Evolutionary conservation across 2,113 vertebrate genomes (phyloP).

Genomic region (Gallinago media): DNA sequence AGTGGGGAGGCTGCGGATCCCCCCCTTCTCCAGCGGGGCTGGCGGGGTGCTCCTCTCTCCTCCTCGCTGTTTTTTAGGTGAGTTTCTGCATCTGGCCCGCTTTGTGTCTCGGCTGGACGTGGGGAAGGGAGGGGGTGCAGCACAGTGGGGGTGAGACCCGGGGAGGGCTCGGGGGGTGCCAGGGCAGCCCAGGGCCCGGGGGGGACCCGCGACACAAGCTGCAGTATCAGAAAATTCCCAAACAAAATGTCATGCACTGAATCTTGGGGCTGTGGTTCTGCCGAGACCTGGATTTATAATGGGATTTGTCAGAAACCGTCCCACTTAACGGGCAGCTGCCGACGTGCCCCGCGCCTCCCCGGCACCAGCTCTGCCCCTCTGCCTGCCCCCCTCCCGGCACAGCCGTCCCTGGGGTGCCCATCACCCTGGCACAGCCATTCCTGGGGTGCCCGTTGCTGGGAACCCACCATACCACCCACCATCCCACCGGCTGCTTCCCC

Average conservation of each 20-base stretch:
- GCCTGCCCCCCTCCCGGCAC: background rate
- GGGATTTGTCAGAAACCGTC: constrained; percentile 72
- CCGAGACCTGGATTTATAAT: constrained; percentile 67
- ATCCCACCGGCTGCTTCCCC: too few relatives aligned
- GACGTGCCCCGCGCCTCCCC: background rate
- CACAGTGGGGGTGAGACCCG: rapidly evolving
- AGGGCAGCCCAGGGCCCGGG: rapidly evolving
- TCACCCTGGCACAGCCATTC: too few relatives aligned
- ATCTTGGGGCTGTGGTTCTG: constrained; percentile 35
- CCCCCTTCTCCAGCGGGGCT: rapidly evolving
- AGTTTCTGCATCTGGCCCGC: background rate
- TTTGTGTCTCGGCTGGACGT: rapidly evolving
- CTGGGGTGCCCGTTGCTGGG: background rate
- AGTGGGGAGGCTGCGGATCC: background rate
- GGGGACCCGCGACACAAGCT: background rate
- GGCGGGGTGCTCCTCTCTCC: too few relatives aligned
- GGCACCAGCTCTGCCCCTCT: background rate
- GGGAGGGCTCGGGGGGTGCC: background rate
- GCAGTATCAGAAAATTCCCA: background rate
- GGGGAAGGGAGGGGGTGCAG: background rate
- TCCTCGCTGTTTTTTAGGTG: background rate
- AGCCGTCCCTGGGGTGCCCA: too few relatives aligned
- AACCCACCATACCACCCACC: background rate
- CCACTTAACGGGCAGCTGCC: constrained; percentile 60
- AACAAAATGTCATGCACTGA: constrained; percentile 29